A percentile compares a stretch with the other conserved stretches of the same genome.
Evolutionary conservation across 2,113 vertebrate species (phyloP).

Genomic region (Oreochromis niloticus): DNA sequence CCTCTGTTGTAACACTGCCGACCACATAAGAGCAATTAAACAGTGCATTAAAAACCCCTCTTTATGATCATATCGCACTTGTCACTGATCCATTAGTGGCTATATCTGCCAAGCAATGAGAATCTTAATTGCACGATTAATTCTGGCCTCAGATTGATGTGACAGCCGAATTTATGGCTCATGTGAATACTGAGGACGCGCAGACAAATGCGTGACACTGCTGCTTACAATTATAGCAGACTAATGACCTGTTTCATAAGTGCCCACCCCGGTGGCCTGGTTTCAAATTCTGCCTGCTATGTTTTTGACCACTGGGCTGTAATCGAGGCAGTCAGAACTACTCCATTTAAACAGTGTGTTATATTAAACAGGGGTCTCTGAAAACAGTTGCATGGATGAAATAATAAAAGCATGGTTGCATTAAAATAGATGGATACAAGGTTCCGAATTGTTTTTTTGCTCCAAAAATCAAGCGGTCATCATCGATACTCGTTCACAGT

Average conservation of each 20-base stretch:
- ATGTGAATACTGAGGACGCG: conserved; percentile 22
- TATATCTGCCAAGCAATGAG: conserved; percentile 71
- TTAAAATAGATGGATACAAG: neutral
- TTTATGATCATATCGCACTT: conserved; percentile 75
- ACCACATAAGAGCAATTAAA: conserved; percentile 74
- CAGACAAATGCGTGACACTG: conserved; percentile 57
- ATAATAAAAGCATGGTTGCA: neutral
- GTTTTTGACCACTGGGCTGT: conserved; percentile 4
- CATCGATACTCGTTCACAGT: conserved; percentile 31
- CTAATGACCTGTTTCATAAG: conserved; percentile 54
- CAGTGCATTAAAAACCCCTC: conserved; percentile 75
- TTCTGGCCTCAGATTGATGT: conserved; percentile 68
- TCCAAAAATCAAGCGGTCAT: neutral
- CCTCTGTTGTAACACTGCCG: conserved; percentile 35
- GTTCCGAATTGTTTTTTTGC: conserved; percentile 23
- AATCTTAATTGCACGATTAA: conserved; percentile 78
- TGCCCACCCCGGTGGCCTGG: conserved; percentile 15
- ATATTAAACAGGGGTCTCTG: neutral
- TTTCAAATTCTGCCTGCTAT: conserved; percentile 6
- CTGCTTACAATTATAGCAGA: conserved; percentile 59
- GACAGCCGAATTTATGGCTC: conserved; percentile 68
- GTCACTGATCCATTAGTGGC: conserved; percentile 75
- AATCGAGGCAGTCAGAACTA: neutral
- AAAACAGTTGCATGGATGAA: neutral
- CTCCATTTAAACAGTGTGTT: neutral